A percentile compares a stretch with the other conserved stretches of the same genome.
Conservation (phyloP, 2,888 invertebrate species). For the Exephanes ischioxanthus region DNA sequence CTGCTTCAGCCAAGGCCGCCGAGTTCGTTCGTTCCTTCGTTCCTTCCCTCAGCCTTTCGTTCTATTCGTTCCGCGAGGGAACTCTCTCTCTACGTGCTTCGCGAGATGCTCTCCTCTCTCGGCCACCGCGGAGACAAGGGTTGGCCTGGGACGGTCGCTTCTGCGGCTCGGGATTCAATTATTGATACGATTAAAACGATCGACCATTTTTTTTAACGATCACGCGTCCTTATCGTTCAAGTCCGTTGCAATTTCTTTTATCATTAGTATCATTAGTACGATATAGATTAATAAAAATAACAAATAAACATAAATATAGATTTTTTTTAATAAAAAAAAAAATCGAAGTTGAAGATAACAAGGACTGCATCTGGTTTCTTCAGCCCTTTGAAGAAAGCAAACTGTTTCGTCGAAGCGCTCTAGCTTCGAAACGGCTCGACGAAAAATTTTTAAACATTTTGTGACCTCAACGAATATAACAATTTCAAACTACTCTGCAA, state of each 20-base stretch:
- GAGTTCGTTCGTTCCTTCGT: slow-evolving; percentile 69
- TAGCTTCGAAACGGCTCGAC: no score
- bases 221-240: not conserved
- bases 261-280: not conserved
- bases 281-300: not conserved
- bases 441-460: not conserved
- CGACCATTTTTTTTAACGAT: not conserved
- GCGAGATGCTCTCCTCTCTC: slow-evolving; percentile 11
- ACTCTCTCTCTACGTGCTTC: slow-evolving; percentile 21
- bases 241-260: not conserved
- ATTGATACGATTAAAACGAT: slow-evolving; percentile 8
- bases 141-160: not conserved
- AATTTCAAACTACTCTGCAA: not conserved
- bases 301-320: not conserved
- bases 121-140: slow-evolving; percentile 16
- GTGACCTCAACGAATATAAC: not conserved
- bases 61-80: slow-evolving; percentile 49
- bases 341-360: not conserved
- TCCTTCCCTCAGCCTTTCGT: slow-evolving; percentile 50
- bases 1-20: slow-evolving; percentile 76
- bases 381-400: not conserved
- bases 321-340: not conserved
- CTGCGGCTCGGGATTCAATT: slow-evolving; percentile 18
- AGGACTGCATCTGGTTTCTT: not conserved
- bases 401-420: not conserved